These are phyloP conservation scores for Strongylocentrotus purpuratus DNA, from an alignment of 35 echinoderm and acorn worm species.

Conservation along the genomic window DNA sequence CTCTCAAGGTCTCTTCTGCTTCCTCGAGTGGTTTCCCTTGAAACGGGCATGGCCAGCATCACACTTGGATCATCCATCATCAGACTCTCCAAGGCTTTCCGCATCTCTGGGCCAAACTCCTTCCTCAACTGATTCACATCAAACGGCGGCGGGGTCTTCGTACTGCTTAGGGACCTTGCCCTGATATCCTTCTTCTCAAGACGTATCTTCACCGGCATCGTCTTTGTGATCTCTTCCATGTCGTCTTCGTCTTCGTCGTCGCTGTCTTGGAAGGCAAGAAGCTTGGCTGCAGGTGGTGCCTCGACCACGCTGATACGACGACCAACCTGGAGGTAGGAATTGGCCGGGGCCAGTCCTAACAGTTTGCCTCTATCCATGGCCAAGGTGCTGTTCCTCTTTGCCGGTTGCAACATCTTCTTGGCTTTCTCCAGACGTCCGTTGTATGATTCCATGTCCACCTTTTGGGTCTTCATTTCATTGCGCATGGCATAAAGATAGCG, in stretches of 20 bases:
- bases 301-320: conserved; percentile 58
- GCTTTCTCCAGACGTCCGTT: conserved; percentile 70
- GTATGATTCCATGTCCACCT: conserved; percentile 70
- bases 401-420: conserved; percentile 60
- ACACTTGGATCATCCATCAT: conserved; percentile 61
- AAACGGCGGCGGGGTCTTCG: conserved; percentile 50
- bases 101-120: conserved; percentile 71
- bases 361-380: conserved; percentile 68
- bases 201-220: conserved; percentile 49
- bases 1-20: background rate
- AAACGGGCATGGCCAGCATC: conserved; percentile 36
- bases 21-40: conserved; percentile 30
- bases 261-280: background rate
- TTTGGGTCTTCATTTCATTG: conserved; percentile 71
- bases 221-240: conserved; percentile 39
- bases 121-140: conserved; percentile 63
- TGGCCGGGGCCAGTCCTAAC: conserved; percentile 58
- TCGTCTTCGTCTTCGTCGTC: conserved; percentile 59
- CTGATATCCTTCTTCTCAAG: background rate
- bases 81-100: conserved; percentile 67
- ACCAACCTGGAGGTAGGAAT: conserved; percentile 64
- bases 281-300: background rate
- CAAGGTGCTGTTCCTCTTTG: conserved; percentile 51
- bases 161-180: background rate
- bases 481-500: conserved; percentile 76